These are phyloP conservation scores for Menidia menidia DNA, from an alignment of 2,797 vertebrate species.

Conservation along the genomic window DNA sequence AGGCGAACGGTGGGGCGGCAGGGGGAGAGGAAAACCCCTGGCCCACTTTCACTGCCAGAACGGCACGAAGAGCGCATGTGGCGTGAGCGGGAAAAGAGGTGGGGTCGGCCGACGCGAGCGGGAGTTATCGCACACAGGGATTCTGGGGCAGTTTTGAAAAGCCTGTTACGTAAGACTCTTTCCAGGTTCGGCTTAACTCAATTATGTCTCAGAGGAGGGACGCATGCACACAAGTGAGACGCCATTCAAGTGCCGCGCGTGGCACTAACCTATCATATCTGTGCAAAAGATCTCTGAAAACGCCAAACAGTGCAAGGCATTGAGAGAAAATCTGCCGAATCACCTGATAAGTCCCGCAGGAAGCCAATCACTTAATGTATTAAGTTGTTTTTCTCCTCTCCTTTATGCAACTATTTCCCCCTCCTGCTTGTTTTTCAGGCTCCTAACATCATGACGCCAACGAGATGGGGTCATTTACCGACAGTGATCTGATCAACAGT, in stretches of 20 bases:
- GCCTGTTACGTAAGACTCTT: slow-evolving; percentile 76
- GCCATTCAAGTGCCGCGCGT: slow-evolving; percentile 2
- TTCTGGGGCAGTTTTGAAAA: slow-evolving; percentile 73
- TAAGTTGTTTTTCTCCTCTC: slow-evolving; percentile 45
- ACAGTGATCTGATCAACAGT: slow-evolving; percentile 66
- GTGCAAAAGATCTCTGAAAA: slow-evolving; percentile 1
- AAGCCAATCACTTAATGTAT: slow-evolving; percentile 29
- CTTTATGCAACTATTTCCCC: slow-evolving; percentile 52
- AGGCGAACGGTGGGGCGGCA: slow-evolving; percentile 40
- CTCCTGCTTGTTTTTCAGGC: slow-evolving; percentile 56
- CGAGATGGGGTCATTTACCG: slow-evolving; percentile 48
- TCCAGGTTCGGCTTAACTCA: slow-evolving; percentile 72
- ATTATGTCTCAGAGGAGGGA: slow-evolving; percentile 37
- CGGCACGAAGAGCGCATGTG: slow-evolving; percentile 68
- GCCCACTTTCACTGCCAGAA: slow-evolving; percentile 75
- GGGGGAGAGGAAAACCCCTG: slow-evolving; percentile 81
- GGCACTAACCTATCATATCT: slow-evolving; percentile 6
- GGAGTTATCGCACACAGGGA: slow-evolving; percentile 60
- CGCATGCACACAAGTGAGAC: slow-evolving; percentile 18
- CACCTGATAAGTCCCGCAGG: slow-evolving; percentile 33
- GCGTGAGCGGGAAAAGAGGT: slow-evolving; percentile 43
- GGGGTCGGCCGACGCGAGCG: slow-evolving; percentile 28
- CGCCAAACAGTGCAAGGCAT: slow-evolving; percentile 12
- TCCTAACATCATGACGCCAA: slow-evolving; percentile 50
- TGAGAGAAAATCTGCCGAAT: slow-evolving; percentile 29